phyloP scores from a whole-genome alignment of 1,140 invertebrate genomes.

The Hylaeus anthracinus region DNA sequence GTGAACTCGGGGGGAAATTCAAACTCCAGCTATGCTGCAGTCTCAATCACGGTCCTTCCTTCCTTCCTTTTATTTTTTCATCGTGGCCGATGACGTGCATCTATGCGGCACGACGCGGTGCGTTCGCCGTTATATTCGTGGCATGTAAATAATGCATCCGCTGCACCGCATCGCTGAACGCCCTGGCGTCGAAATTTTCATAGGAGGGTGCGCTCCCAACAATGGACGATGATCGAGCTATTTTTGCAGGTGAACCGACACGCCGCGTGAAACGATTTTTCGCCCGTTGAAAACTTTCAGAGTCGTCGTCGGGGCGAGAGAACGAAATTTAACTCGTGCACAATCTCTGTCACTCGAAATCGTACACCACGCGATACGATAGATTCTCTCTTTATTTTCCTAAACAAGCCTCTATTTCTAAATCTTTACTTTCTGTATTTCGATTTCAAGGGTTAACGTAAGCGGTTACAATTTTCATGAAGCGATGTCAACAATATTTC shows the following conservation, averaged over 20 bases:
- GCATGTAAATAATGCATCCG: constrained; percentile 46
- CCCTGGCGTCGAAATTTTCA: constrained; percentile 44
- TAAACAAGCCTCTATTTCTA: too few relatives aligned
- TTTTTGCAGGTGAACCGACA: constrained; percentile 59
- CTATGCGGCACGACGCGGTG: constrained; percentile 27
- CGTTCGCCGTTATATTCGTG: constrained; percentile 34
- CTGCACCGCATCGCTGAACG: constrained; percentile 36
- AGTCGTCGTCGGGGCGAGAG: constrained; percentile 18
- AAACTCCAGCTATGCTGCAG: neutral
- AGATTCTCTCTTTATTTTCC: too few relatives aligned
- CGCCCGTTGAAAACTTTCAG: constrained; percentile 17
- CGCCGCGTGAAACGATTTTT: constrained; percentile 27
- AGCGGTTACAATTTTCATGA: too few relatives aligned
- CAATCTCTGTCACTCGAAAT: neutral
- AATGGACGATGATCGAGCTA: constrained; percentile 62
- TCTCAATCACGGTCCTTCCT: constrained; percentile 24
- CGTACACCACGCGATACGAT: neutral
- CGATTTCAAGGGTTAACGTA: too few relatives aligned
- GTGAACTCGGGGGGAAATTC: constrained; percentile 1
- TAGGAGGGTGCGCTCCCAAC: constrained; percentile 47
- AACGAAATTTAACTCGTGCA: constrained; percentile 8
- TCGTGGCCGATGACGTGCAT: constrained; percentile 36
- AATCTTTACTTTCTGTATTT: too few relatives aligned
- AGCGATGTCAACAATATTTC: too few relatives aligned
- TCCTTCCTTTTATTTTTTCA: constrained; percentile 25